Percentiles rank a stretch among this genome's conserved stretches.
phyloP scores from a whole-genome alignment of 1,140 invertebrate species.

The Steinernema feltiae region DNA sequence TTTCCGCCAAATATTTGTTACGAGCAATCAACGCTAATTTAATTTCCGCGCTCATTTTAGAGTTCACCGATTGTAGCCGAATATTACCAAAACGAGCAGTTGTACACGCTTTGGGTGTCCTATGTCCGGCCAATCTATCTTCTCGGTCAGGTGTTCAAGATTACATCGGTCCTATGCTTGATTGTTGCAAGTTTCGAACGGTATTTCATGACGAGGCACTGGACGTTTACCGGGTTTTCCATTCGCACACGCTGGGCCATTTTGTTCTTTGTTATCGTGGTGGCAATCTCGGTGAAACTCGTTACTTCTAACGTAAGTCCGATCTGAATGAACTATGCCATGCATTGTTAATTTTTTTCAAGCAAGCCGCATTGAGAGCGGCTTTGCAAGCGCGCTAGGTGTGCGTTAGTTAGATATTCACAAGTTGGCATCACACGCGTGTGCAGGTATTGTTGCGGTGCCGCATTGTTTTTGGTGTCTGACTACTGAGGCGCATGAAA shows the following conservation, averaged over 20 bases:
- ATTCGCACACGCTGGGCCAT: slow-evolving; percentile 49
- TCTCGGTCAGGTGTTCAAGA: slow-evolving; percentile 52
- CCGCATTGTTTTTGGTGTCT: too few species aligned
- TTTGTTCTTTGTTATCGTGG: slow-evolving; percentile 32
- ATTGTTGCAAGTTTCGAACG: slow-evolving; percentile 53
- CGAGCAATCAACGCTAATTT: slow-evolving; percentile 1
- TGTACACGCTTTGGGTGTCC: slow-evolving; percentile 45
- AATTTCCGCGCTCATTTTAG: slow-evolving; percentile 17
- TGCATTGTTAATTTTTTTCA: neutral
- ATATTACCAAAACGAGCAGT: slow-evolving; percentile 34
- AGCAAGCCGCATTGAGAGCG: too few species aligned
- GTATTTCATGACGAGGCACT: slow-evolving; percentile 50
- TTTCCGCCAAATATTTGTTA: neutral
- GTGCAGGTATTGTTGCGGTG: too few species aligned
- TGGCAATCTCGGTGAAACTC: slow-evolving; percentile 46
- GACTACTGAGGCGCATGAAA: too few species aligned
- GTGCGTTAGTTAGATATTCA: too few species aligned
- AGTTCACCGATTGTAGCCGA: slow-evolving; percentile 44
- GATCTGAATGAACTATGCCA: neutral
- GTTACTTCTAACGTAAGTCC: slow-evolving; percentile 39
- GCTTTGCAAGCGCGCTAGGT: too few species aligned
- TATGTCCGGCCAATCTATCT: slow-evolving; percentile 42
- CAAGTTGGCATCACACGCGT: too few species aligned
- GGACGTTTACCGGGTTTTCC: slow-evolving; percentile 56
- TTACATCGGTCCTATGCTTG: slow-evolving; percentile 54